Percentiles rank a stretch among this genome's conserved stretches.
Conservation (phyloP, 2,888 invertebrate genomes). For the Octodonta nipae region DNA sequence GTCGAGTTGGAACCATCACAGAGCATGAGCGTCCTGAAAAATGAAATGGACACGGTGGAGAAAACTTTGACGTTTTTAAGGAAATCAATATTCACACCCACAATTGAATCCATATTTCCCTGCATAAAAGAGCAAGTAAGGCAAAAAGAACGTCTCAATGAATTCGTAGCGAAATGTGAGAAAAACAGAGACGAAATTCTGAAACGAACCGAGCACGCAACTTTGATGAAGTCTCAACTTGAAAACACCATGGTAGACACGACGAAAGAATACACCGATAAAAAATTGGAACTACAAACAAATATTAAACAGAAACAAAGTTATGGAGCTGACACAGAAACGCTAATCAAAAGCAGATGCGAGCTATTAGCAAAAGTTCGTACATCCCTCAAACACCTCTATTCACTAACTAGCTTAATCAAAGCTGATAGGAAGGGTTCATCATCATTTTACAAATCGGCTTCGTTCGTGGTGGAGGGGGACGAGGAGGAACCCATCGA, state of each 20-base stretch:
- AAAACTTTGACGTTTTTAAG: slow-evolving; percentile 32
- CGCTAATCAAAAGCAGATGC: too few species aligned
- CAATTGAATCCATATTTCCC: slow-evolving; percentile 34
- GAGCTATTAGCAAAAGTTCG: slow-evolving; percentile 47
- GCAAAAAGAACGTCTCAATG: slow-evolving; percentile 23
- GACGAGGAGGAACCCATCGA: slow-evolving; percentile 21
- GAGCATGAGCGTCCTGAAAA: slow-evolving; percentile 26
- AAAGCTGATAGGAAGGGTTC: slow-evolving; percentile 8
- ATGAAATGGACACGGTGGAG: slow-evolving; percentile 32
- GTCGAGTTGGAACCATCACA: slow-evolving; percentile 18
- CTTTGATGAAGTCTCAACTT: slow-evolving; percentile 19
- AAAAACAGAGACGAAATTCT: slow-evolving; percentile 20
- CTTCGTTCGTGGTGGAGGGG: too few species aligned
- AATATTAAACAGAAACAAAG: too few species aligned
- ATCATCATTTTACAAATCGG: too few species aligned
- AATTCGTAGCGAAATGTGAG: slow-evolving; percentile 20
- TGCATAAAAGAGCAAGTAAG: slow-evolving; percentile 30
- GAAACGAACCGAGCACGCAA: slow-evolving; percentile 24
- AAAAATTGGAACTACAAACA: slow-evolving; percentile 36
- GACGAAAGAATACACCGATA: slow-evolving; percentile 33
- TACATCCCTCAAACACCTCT: slow-evolving; percentile 45
- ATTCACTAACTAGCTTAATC: slow-evolving; percentile 32
- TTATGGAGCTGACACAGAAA: too few species aligned
- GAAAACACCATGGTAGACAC: slow-evolving; percentile 26
- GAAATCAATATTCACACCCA: slow-evolving; percentile 32